phyloP scores from a whole-genome alignment of 2,888 invertebrate genomes.

The Rhingia campestris region DNA sequence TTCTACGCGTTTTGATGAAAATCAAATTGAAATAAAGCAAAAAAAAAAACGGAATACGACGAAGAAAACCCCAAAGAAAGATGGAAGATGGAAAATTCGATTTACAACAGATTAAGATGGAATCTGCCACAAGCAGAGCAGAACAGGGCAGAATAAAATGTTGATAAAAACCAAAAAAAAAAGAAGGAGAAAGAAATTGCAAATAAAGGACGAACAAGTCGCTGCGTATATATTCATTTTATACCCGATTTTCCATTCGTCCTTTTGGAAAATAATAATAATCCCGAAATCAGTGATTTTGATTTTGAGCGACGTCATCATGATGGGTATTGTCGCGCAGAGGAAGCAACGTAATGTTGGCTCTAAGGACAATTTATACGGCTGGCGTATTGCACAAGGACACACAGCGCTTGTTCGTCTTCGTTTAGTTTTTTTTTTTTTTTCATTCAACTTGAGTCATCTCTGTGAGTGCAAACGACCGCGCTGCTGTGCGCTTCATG shows the following conservation, averaged over 20 bases:
- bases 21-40: conserved; percentile 58
- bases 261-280: conserved; percentile 72
- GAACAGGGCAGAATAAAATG: conserved; percentile 54
- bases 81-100: conserved; percentile 68
- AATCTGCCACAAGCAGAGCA: conserved; percentile 71
- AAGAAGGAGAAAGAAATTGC: conserved; percentile 39
- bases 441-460: neutral
- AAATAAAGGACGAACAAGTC: conserved; percentile 57
- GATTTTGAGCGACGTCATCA: conserved; percentile 73
- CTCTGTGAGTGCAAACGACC: conserved; percentile 26
- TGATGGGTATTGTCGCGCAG: conserved; percentile 54
- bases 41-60: conserved; percentile 15
- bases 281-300: conserved; percentile 74
- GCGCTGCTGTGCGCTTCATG: conserved; percentile 10
- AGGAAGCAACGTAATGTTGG: conserved; percentile 48
- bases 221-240: conserved; percentile 44
- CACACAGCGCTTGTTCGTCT: conserved; percentile 33
- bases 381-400: conserved; percentile 34
- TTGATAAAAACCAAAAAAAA: conserved; percentile 60
- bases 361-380: conserved; percentile 62
- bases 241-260: conserved; percentile 26
- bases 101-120: conserved; percentile 74
- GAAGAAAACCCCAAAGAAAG: conserved; percentile 15
- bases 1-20: conserved; percentile 70
- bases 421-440: neutral